Conservation (phyloP, 2,113 vertebrate species). For the Hippocampus mohnikei region DNA sequence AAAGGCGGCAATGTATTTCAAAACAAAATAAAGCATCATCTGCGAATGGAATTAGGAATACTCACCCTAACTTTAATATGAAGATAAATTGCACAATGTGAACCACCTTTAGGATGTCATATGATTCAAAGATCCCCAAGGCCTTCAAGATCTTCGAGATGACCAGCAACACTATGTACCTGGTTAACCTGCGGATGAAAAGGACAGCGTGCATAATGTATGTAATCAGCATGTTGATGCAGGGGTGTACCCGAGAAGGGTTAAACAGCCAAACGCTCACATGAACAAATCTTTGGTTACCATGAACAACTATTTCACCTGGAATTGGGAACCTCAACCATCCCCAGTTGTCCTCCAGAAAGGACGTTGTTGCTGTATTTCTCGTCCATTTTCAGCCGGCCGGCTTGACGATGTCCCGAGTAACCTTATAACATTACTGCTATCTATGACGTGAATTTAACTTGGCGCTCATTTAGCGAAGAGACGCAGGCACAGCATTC, state of each 20-base stretch:
- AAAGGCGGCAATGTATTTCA: background rate
- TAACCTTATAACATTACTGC: slow-evolving; percentile 21
- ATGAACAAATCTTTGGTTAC: background rate
- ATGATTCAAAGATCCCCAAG: slow-evolving; percentile 91
- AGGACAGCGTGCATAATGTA: background rate
- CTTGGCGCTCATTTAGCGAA: background rate
- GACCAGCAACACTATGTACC: slow-evolving; percentile 84
- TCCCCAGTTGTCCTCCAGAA: slow-evolving; percentile 79
- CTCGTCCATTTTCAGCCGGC: slow-evolving; percentile 75
- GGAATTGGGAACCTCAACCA: slow-evolving; percentile 81
- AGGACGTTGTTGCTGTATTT: slow-evolving; percentile 85
- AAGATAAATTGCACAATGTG: slow-evolving; percentile 98
- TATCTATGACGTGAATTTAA: background rate
- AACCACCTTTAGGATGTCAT: slow-evolving; percentile 90
- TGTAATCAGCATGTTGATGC: background rate
- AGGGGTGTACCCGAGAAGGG: background rate
- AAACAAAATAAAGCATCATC: background rate
- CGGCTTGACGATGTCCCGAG: background rate
- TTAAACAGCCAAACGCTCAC: background rate
- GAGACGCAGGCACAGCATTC: background rate
- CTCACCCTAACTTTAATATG: slow-evolving; percentile 92
- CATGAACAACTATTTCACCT: slow-evolving; percentile 60
- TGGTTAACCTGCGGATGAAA: slow-evolving; percentile 77
- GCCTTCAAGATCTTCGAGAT: slow-evolving; percentile 88
- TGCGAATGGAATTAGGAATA: slow-evolving; percentile 11